Evolutionary conservation across 1,140 invertebrate genomes (phyloP), one percentile per base, ranked within the genome.

Genomic region (Aphis craccivora): DNA sequence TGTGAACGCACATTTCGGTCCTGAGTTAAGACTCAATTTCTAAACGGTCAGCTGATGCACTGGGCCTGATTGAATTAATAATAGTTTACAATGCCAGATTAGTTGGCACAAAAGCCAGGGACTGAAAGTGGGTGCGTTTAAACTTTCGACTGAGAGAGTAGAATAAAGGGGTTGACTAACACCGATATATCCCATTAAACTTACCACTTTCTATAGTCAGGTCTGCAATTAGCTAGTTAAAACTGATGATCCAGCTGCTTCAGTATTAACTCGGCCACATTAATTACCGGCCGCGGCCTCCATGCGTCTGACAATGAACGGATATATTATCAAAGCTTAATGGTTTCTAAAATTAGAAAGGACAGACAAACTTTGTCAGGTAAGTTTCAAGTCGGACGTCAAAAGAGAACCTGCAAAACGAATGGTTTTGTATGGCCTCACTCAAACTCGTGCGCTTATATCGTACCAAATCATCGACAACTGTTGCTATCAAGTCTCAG

Each of bases 61-160:
- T 1, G 51, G 48, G 51, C 55, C 11, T 51, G 91, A 93, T 86
- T 93, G 91, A 93, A 93, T 93, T 93, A 86, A 93, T 93, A 93
- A 93, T 86, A 93, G 91, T 93, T 93, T 93, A 86, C 91, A 93
- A 55, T 81, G 37, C 23, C 91, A 51, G 81, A 93, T 93, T 93
- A 93, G 81, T 84, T 86, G 81, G 81, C 91, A 93, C 91, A 93
- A 93, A 55, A 84, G 76, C 81, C 30, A 51, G 25, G 30, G 20
- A 84, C 45, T 14, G n/a, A 45, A 51, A 23, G 45, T 11, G 35
- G 60, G n/a, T 53, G 9, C 23, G 18, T 55, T 93, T 93, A 93
- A 93, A 93, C 91, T 93, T 93, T 93, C 25, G 37, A 43, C 37
- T 8, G 48, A 37, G 35, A 51, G 76, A 83, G 67, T 48, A 2